Evolutionary conservation across 2,888 invertebrate genomes (phyloP), one percentile per base, ranked within the genome.

Genomic region (Polyommatus icarus): DNA sequence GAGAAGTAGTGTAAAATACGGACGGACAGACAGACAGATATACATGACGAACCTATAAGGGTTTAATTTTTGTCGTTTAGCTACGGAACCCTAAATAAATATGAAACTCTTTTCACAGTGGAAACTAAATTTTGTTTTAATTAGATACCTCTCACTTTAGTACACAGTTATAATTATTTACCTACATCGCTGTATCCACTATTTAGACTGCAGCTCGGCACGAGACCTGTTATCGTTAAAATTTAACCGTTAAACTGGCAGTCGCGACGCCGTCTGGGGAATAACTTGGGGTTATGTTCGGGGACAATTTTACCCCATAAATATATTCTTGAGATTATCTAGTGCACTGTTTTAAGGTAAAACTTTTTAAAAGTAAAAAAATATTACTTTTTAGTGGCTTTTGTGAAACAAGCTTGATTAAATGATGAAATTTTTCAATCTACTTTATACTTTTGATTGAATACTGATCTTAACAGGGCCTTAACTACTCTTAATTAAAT

Each of bases 201-300:
- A 73, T 40, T 24, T 50, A 20, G 18, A 73, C 18, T 54, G 54
- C 0, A 18, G 46, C 15, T 5, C 29, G 29, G 18, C 32, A 32
- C 73, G 46, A 73, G 73, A 73, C 73, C 46, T 20, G 40, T 20
- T 73, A 73, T 73, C 73, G 73, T 73, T 73, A 73, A 73, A 73
- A 46, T 73, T 73, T 73, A 73, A 73, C 40, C 73, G 73, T 20
- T 40, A 73, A n/a, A 72, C 72, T 40, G 36, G 46, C 73, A 46
- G 73, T 73, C 73, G 73, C 40, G 73, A 40, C 12, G 20, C 20
- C 73, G 73, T 73, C 73, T 67, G 29, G 67, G 29, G 67, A 67
- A 67, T 67, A 29, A 67, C 67, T 67, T 67, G 29, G 67, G 61
- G 61, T 12, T 61, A 61, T 61, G 61, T 61, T 61, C 61, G 10